A percentile compares a stretch with the other conserved stretches of the same genome.
Evolutionary conservation across 2,888 invertebrate genomes (phyloP).

Genomic region (Ganaspis brasiliensis): DNA sequence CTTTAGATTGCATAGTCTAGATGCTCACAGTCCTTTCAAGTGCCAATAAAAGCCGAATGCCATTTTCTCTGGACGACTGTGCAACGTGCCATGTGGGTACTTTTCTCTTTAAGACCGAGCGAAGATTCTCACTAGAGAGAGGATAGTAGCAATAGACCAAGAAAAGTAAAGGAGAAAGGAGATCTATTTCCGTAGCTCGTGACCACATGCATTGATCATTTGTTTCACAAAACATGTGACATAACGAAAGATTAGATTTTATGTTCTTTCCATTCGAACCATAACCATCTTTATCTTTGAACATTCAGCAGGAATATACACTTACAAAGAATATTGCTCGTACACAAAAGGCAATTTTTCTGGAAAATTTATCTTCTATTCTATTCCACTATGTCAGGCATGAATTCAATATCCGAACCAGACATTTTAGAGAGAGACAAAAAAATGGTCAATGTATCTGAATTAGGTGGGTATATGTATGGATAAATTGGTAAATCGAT

Average conservation of each 20-base stretch:
- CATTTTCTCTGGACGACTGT: constrained; percentile 52
- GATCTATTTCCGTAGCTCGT: constrained; percentile 59
- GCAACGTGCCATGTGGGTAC: constrained; percentile 49
- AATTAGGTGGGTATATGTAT: no score
- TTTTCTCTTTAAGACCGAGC: constrained; percentile 51
- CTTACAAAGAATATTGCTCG: background rate
- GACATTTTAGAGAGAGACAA: no score
- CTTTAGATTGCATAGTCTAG: constrained; percentile 29
- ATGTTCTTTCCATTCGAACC: background rate
- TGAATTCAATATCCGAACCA: no score
- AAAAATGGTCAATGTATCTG: no score
- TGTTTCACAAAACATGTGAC: constrained; percentile 59
- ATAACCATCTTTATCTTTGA: background rate
- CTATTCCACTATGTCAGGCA: background rate
- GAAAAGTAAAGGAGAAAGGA: constrained; percentile 25
- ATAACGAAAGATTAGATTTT: constrained; percentile 26
- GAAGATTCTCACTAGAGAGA: constrained; percentile 8
- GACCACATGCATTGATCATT: constrained; percentile 59
- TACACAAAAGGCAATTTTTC: no score
- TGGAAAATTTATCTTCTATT: background rate
- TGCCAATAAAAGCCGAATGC: constrained; percentile 58
- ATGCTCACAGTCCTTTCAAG: constrained; percentile 55
- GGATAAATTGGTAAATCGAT: no score
- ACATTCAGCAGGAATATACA: background rate
- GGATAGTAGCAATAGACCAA: constrained; percentile 41